Conservation (phyloP, 2,888 invertebrate species). For the Piscicola geometra region DNA sequence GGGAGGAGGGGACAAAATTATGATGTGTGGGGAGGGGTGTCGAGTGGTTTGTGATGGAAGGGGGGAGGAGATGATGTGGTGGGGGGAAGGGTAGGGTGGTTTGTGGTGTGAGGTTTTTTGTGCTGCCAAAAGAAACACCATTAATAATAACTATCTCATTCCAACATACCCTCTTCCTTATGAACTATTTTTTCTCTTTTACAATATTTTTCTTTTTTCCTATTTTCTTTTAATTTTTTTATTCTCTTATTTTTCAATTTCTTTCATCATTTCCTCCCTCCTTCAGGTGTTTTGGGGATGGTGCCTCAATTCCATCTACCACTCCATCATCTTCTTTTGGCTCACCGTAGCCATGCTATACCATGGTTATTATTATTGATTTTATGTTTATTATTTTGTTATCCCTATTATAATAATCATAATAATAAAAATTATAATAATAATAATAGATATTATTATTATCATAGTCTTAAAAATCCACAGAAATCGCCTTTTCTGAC, state of each 20-base stretch:
- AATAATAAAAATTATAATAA: not conserved
- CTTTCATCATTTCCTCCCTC: not conserved
- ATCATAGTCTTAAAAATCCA: constrained; percentile 22
- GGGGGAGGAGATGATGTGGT: no score
- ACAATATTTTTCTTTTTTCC: no score
- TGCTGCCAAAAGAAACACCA: no score
- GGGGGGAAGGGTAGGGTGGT: not conserved
- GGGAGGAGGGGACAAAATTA: no score
- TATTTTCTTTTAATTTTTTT: no score
- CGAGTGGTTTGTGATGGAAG: not conserved
- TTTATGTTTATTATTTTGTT: constrained; percentile 5
- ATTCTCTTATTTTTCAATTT: no score
- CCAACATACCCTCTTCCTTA: no score
- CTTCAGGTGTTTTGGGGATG: constrained; percentile 93
- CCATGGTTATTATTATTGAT: constrained; percentile 61
- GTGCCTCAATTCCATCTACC: constrained; percentile 86
- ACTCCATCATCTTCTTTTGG: constrained; percentile 93
- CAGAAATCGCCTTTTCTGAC: constrained; percentile 60
- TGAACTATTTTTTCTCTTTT: not conserved
- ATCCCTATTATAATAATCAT: not conserved
- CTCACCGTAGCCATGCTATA: constrained; percentile 71
- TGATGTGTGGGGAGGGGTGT: no score
- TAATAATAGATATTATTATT: not conserved
- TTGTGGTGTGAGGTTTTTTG: no score
- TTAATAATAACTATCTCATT: no score